phyloP scores from a whole-genome alignment of 2,797 vertebrate genomes.

The Hippoglossus hippoglossus region DNA sequence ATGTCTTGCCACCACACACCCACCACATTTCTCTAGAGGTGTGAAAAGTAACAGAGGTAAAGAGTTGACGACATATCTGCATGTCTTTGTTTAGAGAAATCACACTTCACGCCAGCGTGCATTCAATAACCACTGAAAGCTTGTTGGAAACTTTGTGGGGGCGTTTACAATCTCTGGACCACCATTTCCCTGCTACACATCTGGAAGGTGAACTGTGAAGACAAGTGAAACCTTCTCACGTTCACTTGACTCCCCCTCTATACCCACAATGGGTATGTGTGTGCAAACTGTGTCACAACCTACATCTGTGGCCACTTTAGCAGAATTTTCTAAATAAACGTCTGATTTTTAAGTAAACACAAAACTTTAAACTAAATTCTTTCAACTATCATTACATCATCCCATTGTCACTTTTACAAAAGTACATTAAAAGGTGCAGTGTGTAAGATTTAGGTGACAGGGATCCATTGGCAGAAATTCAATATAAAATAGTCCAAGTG shows the following conservation, averaged over 20 bases:
- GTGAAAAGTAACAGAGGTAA: slow-evolving; percentile 15
- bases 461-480: too few species aligned
- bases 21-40: slow-evolving; percentile 9
- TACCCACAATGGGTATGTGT: slow-evolving; percentile 33
- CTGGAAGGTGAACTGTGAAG: slow-evolving; percentile 41
- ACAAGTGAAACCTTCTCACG: slow-evolving; percentile 71
- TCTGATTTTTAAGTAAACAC: not conserved
- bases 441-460: too few species aligned
- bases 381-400: too few species aligned
- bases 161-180: slow-evolving; percentile 71
- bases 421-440: too few species aligned
- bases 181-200: slow-evolving; percentile 48
- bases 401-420: too few species aligned
- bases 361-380: too few species aligned
- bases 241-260: slow-evolving; percentile 30
- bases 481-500: too few species aligned
- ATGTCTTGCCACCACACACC: not conserved
- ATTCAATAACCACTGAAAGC: slow-evolving; percentile 61
- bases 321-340: not conserved
- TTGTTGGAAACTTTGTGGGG: slow-evolving; percentile 53
- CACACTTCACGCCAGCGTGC: slow-evolving; percentile 26
- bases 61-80: slow-evolving; percentile 16
- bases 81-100: slow-evolving; percentile 26
- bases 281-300: not conserved
- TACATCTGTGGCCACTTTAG: not conserved